Conservation (phyloP, 2,113 vertebrate species). For the Lophochroa leadbeateri region DNA sequence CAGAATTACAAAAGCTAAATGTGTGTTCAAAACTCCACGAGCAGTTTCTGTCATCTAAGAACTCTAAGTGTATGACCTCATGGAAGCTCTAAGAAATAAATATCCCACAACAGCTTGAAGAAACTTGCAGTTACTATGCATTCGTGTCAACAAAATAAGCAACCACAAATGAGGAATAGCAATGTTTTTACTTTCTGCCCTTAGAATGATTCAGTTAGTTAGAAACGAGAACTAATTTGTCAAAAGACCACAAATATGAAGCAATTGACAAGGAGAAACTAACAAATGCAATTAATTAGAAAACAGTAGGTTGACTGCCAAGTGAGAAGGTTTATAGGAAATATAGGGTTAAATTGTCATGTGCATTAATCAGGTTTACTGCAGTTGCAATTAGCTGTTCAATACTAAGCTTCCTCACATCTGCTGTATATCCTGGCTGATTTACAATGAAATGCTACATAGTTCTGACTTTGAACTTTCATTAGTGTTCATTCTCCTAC, state of each 20-base stretch:
- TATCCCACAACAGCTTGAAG: slow-evolving; percentile 71
- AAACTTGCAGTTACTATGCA: slow-evolving; percentile 65
- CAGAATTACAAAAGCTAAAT: slow-evolving; percentile 70
- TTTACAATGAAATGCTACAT: slow-evolving; percentile 25
- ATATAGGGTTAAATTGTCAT: slow-evolving; percentile 29
- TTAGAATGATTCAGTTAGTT: slow-evolving; percentile 3
- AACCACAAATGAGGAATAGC: neutral
- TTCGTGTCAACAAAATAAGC: slow-evolving; percentile 46
- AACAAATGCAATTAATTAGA: slow-evolving; percentile 64
- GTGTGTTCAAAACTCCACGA: slow-evolving; percentile 42
- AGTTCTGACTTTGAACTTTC: slow-evolving; percentile 33
- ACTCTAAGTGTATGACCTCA: slow-evolving; percentile 48
- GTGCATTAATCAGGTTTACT: slow-evolving; percentile 55
- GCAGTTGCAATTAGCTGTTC: slow-evolving; percentile 48
- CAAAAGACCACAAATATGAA: slow-evolving; percentile 34
- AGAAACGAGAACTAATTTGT: slow-evolving; percentile 17
- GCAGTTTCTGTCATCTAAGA: slow-evolving; percentile 71
- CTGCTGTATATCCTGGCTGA: slow-evolving; percentile 30
- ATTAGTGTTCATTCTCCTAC: slow-evolving; percentile 7
- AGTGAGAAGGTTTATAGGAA: slow-evolving; percentile 38
- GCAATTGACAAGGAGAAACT: slow-evolving; percentile 5
- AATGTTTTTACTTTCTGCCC: neutral
- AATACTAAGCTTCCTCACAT: slow-evolving; percentile 49
- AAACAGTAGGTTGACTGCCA: slow-evolving; percentile 55
- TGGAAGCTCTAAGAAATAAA: slow-evolving; percentile 68